Base-by-base conservation (phyloP, 2,888 invertebrate genomes). In the Diarsia mendica region DNA sequence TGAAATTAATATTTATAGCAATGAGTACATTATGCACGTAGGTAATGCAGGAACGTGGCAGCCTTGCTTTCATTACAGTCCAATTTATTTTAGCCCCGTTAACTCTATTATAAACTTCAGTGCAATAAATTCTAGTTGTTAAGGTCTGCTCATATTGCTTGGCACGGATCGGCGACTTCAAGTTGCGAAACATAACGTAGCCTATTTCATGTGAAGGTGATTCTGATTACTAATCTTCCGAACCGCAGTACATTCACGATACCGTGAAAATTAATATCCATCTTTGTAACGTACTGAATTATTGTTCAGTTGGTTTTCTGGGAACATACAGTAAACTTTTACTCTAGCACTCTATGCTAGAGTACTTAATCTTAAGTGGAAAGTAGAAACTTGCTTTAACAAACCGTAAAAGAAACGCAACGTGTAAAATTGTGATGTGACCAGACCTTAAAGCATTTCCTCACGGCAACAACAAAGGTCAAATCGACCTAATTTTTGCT, bases 1-100 rank as follows among this genome's bases (percentile, higher is more conserved):
- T 85, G 78, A 84, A 89, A 87, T 87, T 87, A 83, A 79, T 83
- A 86, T 85, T 80, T 84, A 88, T 82, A 79, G 79, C 64, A 82
- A 87, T 87, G 86, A 89, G 88, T 74, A 80, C 64, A 72, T 67
- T 72, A 70, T 69, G 79, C 83, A 83, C 79, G 82, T 86, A 85
- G 84, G 84, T 86, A 80, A 86, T 85, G 86, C 86, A 87, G 88
- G 67, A 79, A 68, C 79, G 74, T 68, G 75, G 84, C 85, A 89
- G 83, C 87, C 86, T 89, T 87, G 90, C 89, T 90, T 91, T 89
- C 86, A 85, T 86, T 87, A 85, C 77, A 83, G 79, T 78, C 79
- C 79, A 86, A 84, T 88, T 89, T 87, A 86, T 82, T 83, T 77
- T 75, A 80, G 80, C 82, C 80, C 80, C 69, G 86, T 82, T 85